Conservation (phyloP, 2,797 vertebrate species). For the Falco peregrinus region DNA sequence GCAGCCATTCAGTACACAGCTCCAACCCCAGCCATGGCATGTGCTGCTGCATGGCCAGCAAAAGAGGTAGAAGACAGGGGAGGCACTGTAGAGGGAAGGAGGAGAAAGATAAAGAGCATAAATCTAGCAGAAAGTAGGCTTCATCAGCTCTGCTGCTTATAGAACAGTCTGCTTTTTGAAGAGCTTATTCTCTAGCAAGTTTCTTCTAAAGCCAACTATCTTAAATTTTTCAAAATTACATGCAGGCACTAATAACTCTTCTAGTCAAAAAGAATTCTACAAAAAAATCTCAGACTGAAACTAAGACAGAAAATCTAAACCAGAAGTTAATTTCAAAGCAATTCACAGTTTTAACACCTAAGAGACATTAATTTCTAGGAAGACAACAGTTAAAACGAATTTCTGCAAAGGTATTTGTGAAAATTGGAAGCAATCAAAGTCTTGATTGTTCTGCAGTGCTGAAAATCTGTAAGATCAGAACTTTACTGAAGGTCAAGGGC, state of each 20-base stretch:
- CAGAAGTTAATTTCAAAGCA: not conserved
- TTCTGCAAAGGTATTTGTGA: not conserved
- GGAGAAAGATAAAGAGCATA: conserved; percentile 36
- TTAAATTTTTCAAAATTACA: not conserved
- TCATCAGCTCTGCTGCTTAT: not conserved
- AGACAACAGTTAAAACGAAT: not conserved
- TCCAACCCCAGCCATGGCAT: conserved; percentile 41
- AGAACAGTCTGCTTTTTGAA: not conserved
- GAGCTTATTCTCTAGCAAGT: not conserved
- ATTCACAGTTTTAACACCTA: not conserved
- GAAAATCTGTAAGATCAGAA: not conserved
- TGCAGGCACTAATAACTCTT: not conserved
- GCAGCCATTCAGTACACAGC: conserved; percentile 49
- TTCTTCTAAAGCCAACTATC: not conserved
- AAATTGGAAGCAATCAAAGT: not conserved
- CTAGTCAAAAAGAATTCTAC: not conserved
- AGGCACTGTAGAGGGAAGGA: conserved; percentile 58
- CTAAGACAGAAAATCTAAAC: not conserved
- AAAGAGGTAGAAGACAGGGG: conserved; percentile 46
- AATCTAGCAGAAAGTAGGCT: not conserved
- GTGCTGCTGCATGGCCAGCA: conserved; percentile 35
- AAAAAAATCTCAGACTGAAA: not conserved
- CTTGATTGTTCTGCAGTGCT: not conserved
- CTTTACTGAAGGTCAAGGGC: not conserved
- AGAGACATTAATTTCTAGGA: not conserved